Percentiles rank a stretch among this genome's conserved stretches.
Conservation (phyloP, 2,113 vertebrate species). For the Salminus brasiliensis region DNA sequence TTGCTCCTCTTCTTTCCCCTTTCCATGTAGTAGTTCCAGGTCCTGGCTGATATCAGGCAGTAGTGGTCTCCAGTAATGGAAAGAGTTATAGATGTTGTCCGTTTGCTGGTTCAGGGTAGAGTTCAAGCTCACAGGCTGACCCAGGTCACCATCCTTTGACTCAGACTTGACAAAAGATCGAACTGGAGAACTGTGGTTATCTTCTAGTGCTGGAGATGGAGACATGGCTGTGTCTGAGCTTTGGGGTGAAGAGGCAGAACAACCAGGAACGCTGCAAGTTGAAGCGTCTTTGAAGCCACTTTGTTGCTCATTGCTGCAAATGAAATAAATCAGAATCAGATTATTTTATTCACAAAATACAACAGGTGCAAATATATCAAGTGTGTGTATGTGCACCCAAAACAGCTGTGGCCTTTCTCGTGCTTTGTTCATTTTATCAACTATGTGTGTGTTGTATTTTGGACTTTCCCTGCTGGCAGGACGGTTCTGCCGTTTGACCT, state of each 20-base stretch:
- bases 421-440: no score
- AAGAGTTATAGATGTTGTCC: conserved; percentile 80
- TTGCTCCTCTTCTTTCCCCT: conserved; percentile 51
- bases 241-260: background rate
- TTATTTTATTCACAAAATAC: no score
- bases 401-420: no score
- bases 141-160: background rate
- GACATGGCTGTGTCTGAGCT: background rate
- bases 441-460: no score
- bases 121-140: conserved; percentile 17
- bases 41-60: conserved; percentile 88
- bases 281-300: background rate
- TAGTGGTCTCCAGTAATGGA: conserved; percentile 85
- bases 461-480: no score
- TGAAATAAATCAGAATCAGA: background rate
- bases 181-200: background rate
- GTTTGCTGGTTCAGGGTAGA: conserved; percentile 53
- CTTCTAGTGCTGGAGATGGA: background rate
- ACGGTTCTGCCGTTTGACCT: no score
- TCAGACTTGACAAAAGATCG: background rate
- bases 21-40: conserved; percentile 77
- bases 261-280: background rate
- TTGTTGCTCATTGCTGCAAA: background rate
- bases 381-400: no score
- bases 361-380: no score